A percentile compares a stretch with the other conserved stretches of the same genome.
Conservation (phyloP, 2,888 invertebrate genomes). For the Scaptomyza tumidula region DNA sequence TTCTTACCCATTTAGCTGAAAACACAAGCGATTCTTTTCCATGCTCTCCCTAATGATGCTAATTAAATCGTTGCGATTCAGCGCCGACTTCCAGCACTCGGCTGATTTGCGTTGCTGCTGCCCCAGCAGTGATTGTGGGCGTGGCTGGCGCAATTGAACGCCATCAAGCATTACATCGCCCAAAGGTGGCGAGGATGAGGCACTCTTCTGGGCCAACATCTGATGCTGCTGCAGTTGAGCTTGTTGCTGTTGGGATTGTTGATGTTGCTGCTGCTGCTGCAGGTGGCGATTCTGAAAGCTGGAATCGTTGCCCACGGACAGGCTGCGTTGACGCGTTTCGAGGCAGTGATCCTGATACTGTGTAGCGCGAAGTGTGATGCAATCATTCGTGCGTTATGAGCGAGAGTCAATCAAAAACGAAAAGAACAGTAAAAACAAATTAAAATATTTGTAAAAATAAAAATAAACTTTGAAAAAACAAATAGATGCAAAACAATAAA, state of each 20-base stretch:
- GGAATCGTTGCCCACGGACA: constrained; percentile 84
- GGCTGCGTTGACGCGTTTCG: constrained; percentile 83
- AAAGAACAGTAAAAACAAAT: constrained; percentile 58
- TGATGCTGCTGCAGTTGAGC: constrained; percentile 27
- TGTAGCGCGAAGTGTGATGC: constrained; percentile 27
- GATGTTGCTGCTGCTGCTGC: constrained; percentile 55
- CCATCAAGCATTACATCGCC: constrained; percentile 78
- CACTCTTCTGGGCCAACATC: constrained; percentile 55
- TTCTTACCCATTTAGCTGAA: constrained; percentile 91
- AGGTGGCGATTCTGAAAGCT: constrained; percentile 83
- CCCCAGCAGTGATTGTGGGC: constrained; percentile 59
- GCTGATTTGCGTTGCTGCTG: constrained; percentile 79
- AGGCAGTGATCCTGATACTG: constrained; percentile 84
- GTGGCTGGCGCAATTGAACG: constrained; percentile 80
- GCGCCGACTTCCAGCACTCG: constrained; percentile 88
- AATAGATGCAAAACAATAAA: constrained; percentile 20
- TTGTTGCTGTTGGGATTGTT: constrained; percentile 43
- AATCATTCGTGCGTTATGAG: constrained; percentile 57
- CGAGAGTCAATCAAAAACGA: constrained; percentile 60
- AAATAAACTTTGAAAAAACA: constrained; percentile 20
- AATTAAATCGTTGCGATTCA: constrained; percentile 92
- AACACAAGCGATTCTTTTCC: constrained; percentile 95
- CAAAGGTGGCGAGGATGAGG: constrained; percentile 66
- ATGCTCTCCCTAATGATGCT: constrained; percentile 95
- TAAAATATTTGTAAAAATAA: constrained; percentile 50